Evolutionary conservation across 2,888 invertebrate genomes (phyloP), one percentile per base, ranked within the genome.

Genomic region (Chesias legatella): DNA sequence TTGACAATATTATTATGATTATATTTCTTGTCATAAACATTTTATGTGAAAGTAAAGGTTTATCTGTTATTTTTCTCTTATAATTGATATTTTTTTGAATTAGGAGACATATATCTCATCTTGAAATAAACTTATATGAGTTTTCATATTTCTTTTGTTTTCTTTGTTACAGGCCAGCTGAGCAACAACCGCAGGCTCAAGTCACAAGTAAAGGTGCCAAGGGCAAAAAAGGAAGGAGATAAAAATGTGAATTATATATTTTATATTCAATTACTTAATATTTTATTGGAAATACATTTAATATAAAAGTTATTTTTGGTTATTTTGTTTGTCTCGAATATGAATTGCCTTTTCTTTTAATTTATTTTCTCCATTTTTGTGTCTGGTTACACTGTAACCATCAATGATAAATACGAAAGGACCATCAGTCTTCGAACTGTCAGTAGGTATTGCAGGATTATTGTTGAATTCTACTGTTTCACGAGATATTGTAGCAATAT

Each of bases 161-260:
- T 35, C 17, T 49, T 63, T 66, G 41, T 73, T 74, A 22, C 68
- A 89, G 89, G 57, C 86, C 85, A 23, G 78, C 75, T 27, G 88
- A 89, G 40, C 86, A 88, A 55, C 85, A 80, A 45, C 79, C 79
- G 1, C 88, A 88, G 53, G 51, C 75, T 17, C 85, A 83, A 61
- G 61, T 75, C 1, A 71, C 63, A 43, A 74, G 55, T 50, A 88
- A 88, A 53, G 50, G 55, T 27, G 71, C 65, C 48, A 89, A 89
- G 63, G 88, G 86, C 29, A 89, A 89, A 60, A 89, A 89, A 60
- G 86, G 86, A 48, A 71, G 88, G 26, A 74, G 88, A 73, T 89
- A 78, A 76, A 43, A 46, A 39, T 49, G 48, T 40, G 31, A 17
- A 24, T 25, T 33, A 20, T 29, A 34, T 49, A 44, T 39, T 48